Conservation (phyloP, 2,113 vertebrate species). For the Egretta garzetta region DNA sequence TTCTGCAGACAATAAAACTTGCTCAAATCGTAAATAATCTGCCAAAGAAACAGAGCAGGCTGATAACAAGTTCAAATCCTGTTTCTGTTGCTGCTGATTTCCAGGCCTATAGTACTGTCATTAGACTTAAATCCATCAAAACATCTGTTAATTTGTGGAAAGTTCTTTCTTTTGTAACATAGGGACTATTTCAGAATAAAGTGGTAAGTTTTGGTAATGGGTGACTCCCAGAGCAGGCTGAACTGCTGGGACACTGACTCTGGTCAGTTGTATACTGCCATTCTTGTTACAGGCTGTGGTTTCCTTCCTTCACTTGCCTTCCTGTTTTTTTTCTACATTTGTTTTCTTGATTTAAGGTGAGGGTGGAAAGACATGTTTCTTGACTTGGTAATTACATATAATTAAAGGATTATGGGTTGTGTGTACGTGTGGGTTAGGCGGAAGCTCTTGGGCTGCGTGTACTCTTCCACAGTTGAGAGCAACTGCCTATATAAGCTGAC, state of each 20-base stretch:
- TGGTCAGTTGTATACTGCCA: not conserved
- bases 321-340: not conserved
- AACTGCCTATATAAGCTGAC: not conserved
- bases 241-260: not conserved
- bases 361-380: not conserved
- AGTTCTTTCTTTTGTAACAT: not conserved
- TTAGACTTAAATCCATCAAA: not conserved
- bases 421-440: fast-evolving
- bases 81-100: not conserved
- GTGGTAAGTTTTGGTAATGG: not conserved
- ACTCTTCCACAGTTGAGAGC: not conserved
- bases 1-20: not conserved
- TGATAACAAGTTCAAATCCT: not conserved
- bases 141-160: not conserved
- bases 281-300: not conserved
- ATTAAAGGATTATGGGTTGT: not conserved
- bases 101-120: not conserved
- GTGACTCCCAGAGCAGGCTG: not conserved
- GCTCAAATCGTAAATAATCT: not conserved
- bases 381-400: not conserved
- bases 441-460: not conserved
- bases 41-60: not conserved
- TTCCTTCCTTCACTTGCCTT: not conserved
- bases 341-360: not conserved
- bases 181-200: not conserved